Evolutionary conservation across 1,140 invertebrate species (phyloP), one percentile per base, ranked within the genome.

Genomic region (Tetranychus urticae): DNA sequence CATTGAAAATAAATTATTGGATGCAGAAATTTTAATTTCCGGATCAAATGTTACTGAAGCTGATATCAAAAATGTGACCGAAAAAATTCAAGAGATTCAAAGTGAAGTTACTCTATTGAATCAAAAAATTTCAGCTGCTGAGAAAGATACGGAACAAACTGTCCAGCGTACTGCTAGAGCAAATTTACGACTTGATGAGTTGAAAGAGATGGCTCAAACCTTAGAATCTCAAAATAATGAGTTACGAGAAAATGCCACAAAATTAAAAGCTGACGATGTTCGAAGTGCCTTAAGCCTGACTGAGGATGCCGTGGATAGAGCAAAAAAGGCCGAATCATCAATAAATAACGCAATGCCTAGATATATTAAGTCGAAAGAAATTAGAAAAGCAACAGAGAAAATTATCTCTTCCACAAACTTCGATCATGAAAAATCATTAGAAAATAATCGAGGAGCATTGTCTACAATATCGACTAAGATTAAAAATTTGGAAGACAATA

Each of bases 221-320:
- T 74, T 96, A 4, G 82, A 86, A 68, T 72, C 78, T 47, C 77
- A 81, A 65, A 86, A 86, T 2, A 71, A 78, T 57, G 77, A 83
- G 39, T 74, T 97, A 34, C 82, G 84, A 66, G 80, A 82, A 59
- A 88, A 89, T 69, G 88, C 88, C 12, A 94, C 88, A 1, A 81
- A 83, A 68, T 75, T 97, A 36, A 88, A 94, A 71, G 90, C 94
- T 74, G 85, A 83, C 4, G 91, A 96, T 73, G 85, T 96, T 46
- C 86, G 91, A 75, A 79, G 91, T 54, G 91, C 91, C 2, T 75
- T 93, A 52, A 91, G 88, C 69, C 78, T 94, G 3, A 94, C 89
- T 0, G 77, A 83, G 35, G 85, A 77, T 77, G 88, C 82, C 72
- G 81, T 78, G 69, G 80, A 71, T 67, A 85, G 75, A 67, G 78